Evolutionary conservation across 2,797 vertebrate species (phyloP), one percentile per base, ranked within the genome.

Genomic region (Labroides dimidiatus): DNA sequence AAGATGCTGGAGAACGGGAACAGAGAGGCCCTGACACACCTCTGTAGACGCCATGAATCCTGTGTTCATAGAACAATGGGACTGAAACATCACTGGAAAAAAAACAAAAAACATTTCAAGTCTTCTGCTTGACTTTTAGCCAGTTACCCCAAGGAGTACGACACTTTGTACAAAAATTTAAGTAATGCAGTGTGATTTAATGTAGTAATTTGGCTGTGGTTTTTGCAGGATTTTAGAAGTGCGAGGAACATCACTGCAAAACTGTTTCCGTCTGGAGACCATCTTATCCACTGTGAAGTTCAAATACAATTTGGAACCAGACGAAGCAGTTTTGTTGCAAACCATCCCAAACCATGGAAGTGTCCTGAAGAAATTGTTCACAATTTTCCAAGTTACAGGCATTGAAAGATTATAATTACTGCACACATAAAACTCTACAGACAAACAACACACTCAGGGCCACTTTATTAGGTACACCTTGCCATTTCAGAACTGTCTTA

Each of bases 151-250:
- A 39, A 50, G 67, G 58, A 72, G 54, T 23, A 45, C 56, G 78
- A 75, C 73, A 45, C 77, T 71, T 30, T 37, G n/a, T 30, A 54
- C 17, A 69, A 75, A 58, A 75, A 10, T 71, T 17, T 49, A 61
- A 50, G 39, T 53, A 16, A 75, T 66, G 70, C 81, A 47, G 36
- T 60, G 37, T 64, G 61, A 45, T 62, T 76, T 64, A 79, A 81
- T 72, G 48, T 4, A 33, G 30, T 33, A 33, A 45, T 17, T 62
- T 56, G 65, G 20, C 20, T 7, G 7, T 49, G 21, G 14, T 16
- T 24, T 24, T 24, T 49, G 48, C 2, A 23, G 11, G 47, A 23
- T 13, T 39, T 48, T 13, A 23, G 47, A 20, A 49, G 21, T 24
- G 7, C 21, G 15, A 11, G 12, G 12, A 39, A 39, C 37, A 39